Conservation (phyloP, 53 echinoderm and acorn worm species). For the Holothuria scabra region DNA sequence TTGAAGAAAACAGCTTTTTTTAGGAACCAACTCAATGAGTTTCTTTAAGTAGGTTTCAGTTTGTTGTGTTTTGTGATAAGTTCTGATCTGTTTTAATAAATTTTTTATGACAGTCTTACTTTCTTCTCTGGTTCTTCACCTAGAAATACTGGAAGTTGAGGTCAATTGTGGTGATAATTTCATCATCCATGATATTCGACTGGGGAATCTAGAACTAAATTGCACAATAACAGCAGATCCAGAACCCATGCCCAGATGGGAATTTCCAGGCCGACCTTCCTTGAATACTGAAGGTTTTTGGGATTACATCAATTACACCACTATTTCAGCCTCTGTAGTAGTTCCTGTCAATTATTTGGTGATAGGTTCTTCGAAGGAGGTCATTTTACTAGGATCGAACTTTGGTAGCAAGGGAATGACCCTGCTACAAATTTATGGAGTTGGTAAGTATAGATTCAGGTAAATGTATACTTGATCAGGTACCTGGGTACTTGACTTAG, state of each 20-base stretch:
- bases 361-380: not conserved
- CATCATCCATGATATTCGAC: not conserved
- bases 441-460: conserved; percentile 36
- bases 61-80: too few relatives aligned
- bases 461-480: too few relatives aligned
- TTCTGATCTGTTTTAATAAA: too few relatives aligned
- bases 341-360: not conserved
- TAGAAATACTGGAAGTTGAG: conserved; percentile 7
- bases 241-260: not conserved
- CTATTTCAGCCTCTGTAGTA: not conserved
- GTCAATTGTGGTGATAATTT: not conserved
- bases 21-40: too few relatives aligned
- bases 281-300: not conserved
- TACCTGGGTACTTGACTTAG: too few relatives aligned
- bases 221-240: conserved; percentile 24
- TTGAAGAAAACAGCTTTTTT: too few relatives aligned
- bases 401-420: not conserved
- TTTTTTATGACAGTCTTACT: too few relatives aligned
- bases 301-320: not conserved
- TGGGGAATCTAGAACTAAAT: not conserved
- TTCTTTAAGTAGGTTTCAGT: too few relatives aligned
- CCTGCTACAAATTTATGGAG: not conserved
- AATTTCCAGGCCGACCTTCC: not conserved
- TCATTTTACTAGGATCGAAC: not conserved
- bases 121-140: not conserved